Evolutionary conservation across 30 jellyfish, hydroid and myxozoan genomes (phyloP), one percentile per base, ranked within the genome.

Genomic region (Aurelia aurita complex sp. Pacific): DNA sequence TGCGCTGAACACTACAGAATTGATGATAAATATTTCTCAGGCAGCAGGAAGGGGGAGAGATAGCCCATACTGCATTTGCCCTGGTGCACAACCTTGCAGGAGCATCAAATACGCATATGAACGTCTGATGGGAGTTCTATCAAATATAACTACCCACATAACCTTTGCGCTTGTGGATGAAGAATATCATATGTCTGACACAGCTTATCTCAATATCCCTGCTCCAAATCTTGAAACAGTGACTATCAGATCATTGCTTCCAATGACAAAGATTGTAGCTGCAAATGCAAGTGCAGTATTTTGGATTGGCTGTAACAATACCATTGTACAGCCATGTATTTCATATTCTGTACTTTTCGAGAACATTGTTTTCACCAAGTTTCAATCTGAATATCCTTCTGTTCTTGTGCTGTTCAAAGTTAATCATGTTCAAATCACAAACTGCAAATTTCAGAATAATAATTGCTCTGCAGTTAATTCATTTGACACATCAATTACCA

Each of bases 401-500:
- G 96, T 67, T 15, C 5, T 92, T 4, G 73, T 86, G 23, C 75
- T 86, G 7, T 92, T 92, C 77, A 66, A 74, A 1, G 75, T 86
- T 15, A 64, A 36, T 4, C 52, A 50, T 15, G 55, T 92, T 23
- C 18, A 51, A 5, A 57, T 92, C 5, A 36, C 51, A 12, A 64
- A 67, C 62, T 77, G 92, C 71, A 36, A 71, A 55, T 92, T 92
- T 62, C 10, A 1, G 17, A 40, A 68, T 3, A 92, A 92, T 52
- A 87, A 70, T 23, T 81, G 98, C 65, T 84, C 98, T 8, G 96
- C 92, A 16, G 46, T 92, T 7, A 92, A 92, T 55, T 64, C 88
- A 5, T 50, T 92, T 18, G 97, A 92, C 73, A 62, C 98, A 1
- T 62, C 87, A 11, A 86, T 86, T 4, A 15, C 63, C 12, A 71